Percentiles rank a stretch among this genome's conserved stretches.
Evolutionary conservation across 2,797 vertebrate species (phyloP).

Genomic region (Chelmon rostratus): DNA sequence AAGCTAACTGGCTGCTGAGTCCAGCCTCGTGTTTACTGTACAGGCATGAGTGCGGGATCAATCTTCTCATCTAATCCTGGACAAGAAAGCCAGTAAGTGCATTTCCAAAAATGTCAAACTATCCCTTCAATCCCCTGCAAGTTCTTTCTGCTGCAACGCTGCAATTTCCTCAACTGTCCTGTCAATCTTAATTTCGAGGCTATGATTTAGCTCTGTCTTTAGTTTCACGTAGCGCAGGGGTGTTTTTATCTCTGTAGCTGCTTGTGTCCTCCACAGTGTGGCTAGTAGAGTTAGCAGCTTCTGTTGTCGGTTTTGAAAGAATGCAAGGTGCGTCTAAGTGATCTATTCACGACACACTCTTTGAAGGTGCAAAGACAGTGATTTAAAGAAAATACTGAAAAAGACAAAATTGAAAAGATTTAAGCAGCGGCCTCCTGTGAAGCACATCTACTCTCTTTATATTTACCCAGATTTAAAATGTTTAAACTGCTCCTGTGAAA

Average conservation of each 20-base stretch:
- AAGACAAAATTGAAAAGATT: background rate
- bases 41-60: background rate
- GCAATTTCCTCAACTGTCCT: constrained; percentile 1
- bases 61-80: background rate
- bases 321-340: background rate
- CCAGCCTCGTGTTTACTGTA: background rate
- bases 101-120: background rate
- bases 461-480: constrained; percentile 10
- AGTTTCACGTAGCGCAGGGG: background rate
- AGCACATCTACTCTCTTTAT: background rate
- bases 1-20: background rate
- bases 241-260: background rate
- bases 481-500: constrained; percentile 3
- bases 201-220: background rate
- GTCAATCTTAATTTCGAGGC: background rate
- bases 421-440: background rate
- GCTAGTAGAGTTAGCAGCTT: no score
- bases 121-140: background rate
- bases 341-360: background rate
- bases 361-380: background rate
- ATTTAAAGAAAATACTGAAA: background rate
- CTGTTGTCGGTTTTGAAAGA: background rate
- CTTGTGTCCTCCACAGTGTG: background rate
- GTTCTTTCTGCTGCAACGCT: background rate
- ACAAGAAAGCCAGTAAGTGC: background rate